A percentile compares a stretch with the other conserved stretches of the same genome.
phyloP scores from a whole-genome alignment of 2,888 invertebrate species.

The Fragum whitleyi region DNA sequence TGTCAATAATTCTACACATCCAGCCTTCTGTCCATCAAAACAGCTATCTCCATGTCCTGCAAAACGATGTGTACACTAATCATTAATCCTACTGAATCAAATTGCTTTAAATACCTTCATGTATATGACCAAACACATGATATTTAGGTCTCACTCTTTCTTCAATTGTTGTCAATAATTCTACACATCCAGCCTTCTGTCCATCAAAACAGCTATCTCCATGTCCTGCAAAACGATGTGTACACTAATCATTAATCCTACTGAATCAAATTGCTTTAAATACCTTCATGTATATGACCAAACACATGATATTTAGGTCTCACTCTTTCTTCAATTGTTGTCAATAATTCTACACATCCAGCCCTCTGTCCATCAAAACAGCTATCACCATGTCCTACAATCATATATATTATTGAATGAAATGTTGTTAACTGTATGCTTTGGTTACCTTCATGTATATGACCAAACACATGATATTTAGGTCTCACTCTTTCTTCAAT shows the following conservation, averaged over 20 bases:
- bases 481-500: slow-evolving; percentile 92
- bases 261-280: too few species aligned
- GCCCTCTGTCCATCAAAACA: slow-evolving; percentile 89
- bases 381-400: slow-evolving; percentile 91
- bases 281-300: slow-evolving; percentile 95
- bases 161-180: slow-evolving; percentile 91
- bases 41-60: slow-evolving; percentile 91
- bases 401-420: too few species aligned
- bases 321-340: slow-evolving; percentile 91
- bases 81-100: too few species aligned
- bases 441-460: slow-evolving; percentile 94
- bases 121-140: slow-evolving; percentile 95
- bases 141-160: slow-evolving; percentile 92
- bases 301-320: slow-evolving; percentile 94
- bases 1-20: slow-evolving; percentile 92
- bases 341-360: slow-evolving; percentile 92
- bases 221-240: too few species aligned
- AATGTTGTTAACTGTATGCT: too few species aligned
- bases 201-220: slow-evolving; percentile 90
- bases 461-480: slow-evolving; percentile 94
- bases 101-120: too few species aligned
- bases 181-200: slow-evolving; percentile 92
- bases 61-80: too few species aligned
- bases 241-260: too few species aligned
- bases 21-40: slow-evolving; percentile 90